phyloP scores from a whole-genome alignment of 2,888 invertebrate species.

The Oxytorus armatus region DNA sequence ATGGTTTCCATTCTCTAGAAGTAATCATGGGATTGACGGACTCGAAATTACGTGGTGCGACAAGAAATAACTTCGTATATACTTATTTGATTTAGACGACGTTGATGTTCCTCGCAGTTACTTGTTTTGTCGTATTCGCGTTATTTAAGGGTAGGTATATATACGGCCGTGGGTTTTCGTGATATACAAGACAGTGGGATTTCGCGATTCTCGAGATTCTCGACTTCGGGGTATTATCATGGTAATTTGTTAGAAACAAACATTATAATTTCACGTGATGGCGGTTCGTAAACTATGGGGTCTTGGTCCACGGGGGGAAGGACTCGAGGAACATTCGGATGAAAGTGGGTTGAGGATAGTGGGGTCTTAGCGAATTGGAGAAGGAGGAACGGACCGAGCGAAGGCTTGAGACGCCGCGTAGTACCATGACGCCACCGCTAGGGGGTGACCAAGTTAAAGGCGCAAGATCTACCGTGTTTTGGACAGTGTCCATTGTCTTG shows the following conservation, averaged over 20 bases:
- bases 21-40: too few relatives aligned
- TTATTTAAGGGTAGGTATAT: conserved; percentile 81
- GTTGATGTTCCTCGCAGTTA: conserved; percentile 44
- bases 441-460: conserved; percentile 80
- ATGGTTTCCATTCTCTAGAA: background rate
- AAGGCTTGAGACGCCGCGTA: conserved; percentile 77
- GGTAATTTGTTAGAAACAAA: conserved; percentile 85
- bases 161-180: too few relatives aligned
- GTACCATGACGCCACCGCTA: conserved; percentile 55
- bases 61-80: too few relatives aligned
- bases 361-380: conserved; percentile 45
- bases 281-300: conserved; percentile 58
- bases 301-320: conserved; percentile 56
- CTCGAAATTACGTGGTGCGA: too few relatives aligned
- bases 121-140: conserved; percentile 69
- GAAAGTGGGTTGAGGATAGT: conserved; percentile 67
- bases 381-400: conserved; percentile 52
- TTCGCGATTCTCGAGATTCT: conserved; percentile 53
- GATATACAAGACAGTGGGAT: conserved; percentile 79
- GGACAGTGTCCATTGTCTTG: conserved; percentile 84
- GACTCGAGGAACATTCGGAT: conserved; percentile 62
- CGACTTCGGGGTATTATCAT: conserved; percentile 82
- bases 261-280: conserved; percentile 81
- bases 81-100: conserved; percentile 12
- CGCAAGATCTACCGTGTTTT: conserved; percentile 84